Evolutionary conservation across 2,113 vertebrate genomes (phyloP).

Genomic region (Lepus americanus): DNA sequence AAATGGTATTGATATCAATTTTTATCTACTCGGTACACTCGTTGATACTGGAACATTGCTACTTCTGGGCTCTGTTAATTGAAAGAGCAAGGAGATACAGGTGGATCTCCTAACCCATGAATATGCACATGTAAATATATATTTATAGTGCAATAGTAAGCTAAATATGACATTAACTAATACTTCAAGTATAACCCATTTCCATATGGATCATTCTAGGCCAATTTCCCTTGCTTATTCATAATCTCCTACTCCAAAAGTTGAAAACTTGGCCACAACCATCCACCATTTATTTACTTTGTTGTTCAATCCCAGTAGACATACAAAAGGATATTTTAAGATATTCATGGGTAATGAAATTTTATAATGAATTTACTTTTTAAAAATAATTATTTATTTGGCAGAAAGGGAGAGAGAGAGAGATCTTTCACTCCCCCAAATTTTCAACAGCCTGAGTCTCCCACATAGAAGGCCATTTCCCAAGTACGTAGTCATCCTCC

Average conservation of each 20-base stretch:
- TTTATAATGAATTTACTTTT: too few species aligned
- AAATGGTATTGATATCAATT: neutral
- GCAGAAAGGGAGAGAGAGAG: too few species aligned
- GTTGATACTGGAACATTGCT: neutral
- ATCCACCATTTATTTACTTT: neutral
- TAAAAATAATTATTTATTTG: too few species aligned
- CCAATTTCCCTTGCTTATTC: neutral
- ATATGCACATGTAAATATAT: neutral
- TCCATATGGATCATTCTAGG: neutral
- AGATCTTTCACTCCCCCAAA: too few species aligned
- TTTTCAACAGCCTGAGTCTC: too few species aligned
- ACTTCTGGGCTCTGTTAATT: neutral
- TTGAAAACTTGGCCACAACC: neutral
- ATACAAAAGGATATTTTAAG: too few species aligned
- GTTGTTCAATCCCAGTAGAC: neutral
- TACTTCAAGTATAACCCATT: neutral
- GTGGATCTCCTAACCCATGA: neutral
- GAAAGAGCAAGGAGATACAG: neutral
- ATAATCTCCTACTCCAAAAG: neutral
- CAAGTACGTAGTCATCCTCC: too few species aligned
- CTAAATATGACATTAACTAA: neutral
- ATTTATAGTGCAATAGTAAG: neutral
- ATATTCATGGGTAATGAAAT: too few species aligned
- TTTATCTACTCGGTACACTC: accelerated
- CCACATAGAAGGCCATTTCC: too few species aligned